phyloP scores from a whole-genome alignment of 2,113 vertebrate genomes.

The Eurystomus gularis region DNA sequence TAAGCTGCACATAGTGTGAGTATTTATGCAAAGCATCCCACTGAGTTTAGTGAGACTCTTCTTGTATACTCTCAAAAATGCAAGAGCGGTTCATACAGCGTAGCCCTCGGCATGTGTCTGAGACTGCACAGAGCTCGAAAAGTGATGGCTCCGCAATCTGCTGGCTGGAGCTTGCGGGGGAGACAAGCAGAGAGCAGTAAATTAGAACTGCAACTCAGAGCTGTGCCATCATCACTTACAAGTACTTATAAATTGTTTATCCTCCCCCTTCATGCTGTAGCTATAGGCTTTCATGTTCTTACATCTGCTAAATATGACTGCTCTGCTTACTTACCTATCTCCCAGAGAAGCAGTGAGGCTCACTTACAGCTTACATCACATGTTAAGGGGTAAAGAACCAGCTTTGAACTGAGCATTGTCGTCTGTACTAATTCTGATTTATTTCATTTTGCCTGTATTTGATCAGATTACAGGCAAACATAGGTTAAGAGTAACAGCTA shows the following conservation, averaged over 20 bases:
- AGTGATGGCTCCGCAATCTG: neutral
- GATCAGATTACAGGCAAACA: neutral
- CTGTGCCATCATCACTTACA: constrained; percentile 59
- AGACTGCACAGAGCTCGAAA: neutral
- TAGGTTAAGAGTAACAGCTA: neutral
- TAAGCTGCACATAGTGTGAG: neutral
- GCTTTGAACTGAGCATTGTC: neutral
- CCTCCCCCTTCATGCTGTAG: constrained; percentile 45
- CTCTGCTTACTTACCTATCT: constrained; percentile 29
- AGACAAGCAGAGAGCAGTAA: constrained; percentile 13
- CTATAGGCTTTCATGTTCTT: constrained; percentile 64
- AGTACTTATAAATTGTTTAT: constrained; percentile 68
- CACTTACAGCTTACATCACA: constrained; percentile 1
- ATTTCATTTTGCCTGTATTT: neutral
- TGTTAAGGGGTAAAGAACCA: neutral
- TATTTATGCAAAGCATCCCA: constrained; percentile 27
- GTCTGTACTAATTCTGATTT: neutral
- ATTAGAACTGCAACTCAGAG: constrained; percentile 18
- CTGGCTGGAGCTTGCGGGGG: constrained; percentile 12
- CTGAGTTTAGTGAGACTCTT: constrained; percentile 20
- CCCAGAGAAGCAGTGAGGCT: neutral
- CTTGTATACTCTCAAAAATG: neutral
- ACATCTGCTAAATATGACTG: constrained; percentile 61
- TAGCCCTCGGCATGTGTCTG: neutral
- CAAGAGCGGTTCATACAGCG: neutral